A percentile compares a stretch with the other conserved stretches of the same genome.
These are phyloP conservation scores for Bembecia ichneumoniformis DNA, from an alignment of 2,888 invertebrate species.

Conservation along the genomic window DNA sequence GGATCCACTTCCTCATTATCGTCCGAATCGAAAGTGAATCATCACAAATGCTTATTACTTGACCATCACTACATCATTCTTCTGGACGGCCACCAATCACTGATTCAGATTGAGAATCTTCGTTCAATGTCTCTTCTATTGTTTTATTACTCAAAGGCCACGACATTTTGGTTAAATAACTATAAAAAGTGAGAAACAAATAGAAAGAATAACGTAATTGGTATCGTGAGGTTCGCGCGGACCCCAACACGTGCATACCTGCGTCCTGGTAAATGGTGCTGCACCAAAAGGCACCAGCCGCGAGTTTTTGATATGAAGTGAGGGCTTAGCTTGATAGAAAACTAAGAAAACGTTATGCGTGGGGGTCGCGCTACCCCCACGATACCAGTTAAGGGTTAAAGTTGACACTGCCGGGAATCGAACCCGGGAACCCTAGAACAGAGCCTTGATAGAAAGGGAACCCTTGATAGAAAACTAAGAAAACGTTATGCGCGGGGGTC, in stretches of 20 bases:
- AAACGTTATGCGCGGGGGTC: constrained; percentile 3
- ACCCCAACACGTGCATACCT: constrained; percentile 4
- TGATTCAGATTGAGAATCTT: constrained; percentile 7
- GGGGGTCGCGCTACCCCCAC: not conserved
- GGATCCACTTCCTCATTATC: no score
- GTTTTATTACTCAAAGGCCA: constrained; percentile 5
- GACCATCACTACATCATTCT: no score
- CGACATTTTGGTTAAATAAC: constrained; percentile 4
- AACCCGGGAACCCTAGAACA: no score
- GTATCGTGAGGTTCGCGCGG: constrained; percentile 9
- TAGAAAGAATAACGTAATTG: constrained; percentile 7
- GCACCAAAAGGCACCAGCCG: constrained; percentile 6
- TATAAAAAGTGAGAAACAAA: not conserved
- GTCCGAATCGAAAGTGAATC: no score
- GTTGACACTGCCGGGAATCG: no score
- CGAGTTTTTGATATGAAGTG: no score
- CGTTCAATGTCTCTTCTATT: constrained; percentile 7
- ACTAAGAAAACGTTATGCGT: constrained; percentile 4
- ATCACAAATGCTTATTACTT: no score
- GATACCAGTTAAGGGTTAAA: constrained; percentile 1
- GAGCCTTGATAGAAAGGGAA: no score
- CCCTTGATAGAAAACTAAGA: constrained; percentile 2
- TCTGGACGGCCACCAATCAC: no score
- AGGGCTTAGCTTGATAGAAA: constrained; percentile 4
- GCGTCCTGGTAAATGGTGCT: constrained; percentile 5